Evolutionary conservation across 2,113 vertebrate genomes (phyloP).

Genomic region (Paramisgurnus dabryanus): DNA sequence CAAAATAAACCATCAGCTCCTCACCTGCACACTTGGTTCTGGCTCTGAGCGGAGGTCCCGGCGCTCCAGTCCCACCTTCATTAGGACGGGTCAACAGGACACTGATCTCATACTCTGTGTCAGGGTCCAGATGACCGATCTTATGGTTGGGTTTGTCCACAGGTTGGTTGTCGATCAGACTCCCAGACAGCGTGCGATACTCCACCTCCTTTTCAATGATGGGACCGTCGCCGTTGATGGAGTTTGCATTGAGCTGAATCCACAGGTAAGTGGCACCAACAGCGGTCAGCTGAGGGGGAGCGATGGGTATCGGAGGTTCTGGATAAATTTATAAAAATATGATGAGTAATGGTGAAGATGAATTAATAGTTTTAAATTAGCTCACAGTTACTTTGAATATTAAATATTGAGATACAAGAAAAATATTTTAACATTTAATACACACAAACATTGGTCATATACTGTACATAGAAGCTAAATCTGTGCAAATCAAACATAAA

Average conservation of each 20-base stretch:
- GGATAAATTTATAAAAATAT: slow-evolving; percentile 55
- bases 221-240: slow-evolving; percentile 95
- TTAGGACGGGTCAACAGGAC: slow-evolving; percentile 92
- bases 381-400: too few relatives aligned
- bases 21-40: slow-evolving; percentile 95
- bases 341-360: too few relatives aligned
- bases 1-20: slow-evolving; percentile 41
- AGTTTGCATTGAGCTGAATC: slow-evolving; percentile 98
- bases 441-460: too few relatives aligned
- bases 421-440: too few relatives aligned
- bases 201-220: slow-evolving; percentile 91
- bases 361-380: too few relatives aligned
- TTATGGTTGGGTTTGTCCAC: slow-evolving; percentile 93
- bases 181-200: slow-evolving; percentile 86
- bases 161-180: slow-evolving; percentile 89
- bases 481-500: too few relatives aligned
- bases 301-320: slow-evolving; percentile 95
- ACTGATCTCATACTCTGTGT: slow-evolving; percentile 95
- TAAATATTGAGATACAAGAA: too few relatives aligned
- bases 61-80: slow-evolving; percentile 90
- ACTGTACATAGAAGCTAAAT: too few relatives aligned
- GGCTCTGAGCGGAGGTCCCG: slow-evolving; percentile 88
- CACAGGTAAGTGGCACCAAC: slow-evolving; percentile 96
- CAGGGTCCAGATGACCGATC: slow-evolving; percentile 94
- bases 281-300: slow-evolving; percentile 90